phyloP scores from a whole-genome alignment of 2,797 vertebrate species.

The Chloroceryle amazona region DNA sequence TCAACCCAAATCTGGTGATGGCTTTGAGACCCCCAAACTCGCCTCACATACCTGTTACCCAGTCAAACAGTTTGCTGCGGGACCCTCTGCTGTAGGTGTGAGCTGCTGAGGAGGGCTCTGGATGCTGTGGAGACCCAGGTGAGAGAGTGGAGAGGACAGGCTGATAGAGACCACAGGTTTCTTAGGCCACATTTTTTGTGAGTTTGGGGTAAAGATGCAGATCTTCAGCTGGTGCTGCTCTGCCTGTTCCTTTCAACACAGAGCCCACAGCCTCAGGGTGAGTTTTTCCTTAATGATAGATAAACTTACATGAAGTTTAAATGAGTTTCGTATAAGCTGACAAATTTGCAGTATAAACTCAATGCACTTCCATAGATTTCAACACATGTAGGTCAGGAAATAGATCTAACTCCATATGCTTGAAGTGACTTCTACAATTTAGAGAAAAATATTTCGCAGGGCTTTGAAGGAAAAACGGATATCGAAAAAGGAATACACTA shows the following conservation, averaged over 20 bases:
- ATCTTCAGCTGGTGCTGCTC: accelerated
- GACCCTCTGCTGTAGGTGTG: background rate
- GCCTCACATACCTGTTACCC: background rate
- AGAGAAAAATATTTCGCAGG: background rate
- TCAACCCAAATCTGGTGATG: accelerated
- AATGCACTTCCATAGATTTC: background rate
- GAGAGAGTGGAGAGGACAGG: background rate
- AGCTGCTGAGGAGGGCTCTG: background rate
- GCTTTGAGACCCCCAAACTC: background rate
- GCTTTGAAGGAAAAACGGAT: background rate
- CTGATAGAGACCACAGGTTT: accelerated
- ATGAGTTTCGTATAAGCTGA: background rate
- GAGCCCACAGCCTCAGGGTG: background rate
- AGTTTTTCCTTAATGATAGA: background rate
- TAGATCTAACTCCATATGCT: background rate
- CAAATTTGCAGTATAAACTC: background rate
- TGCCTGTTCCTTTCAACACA: background rate
- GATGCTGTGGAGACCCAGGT: accelerated
- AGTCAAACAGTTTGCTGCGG: background rate
- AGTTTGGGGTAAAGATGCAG: background rate
- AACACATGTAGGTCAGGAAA: background rate
- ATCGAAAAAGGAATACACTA: background rate
- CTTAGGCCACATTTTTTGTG: background rate
- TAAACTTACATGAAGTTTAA: background rate
- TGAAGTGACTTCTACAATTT: background rate